phyloP scores from a whole-genome alignment of 2,797 vertebrate species.

The Megalops cyprinoides region DNA sequence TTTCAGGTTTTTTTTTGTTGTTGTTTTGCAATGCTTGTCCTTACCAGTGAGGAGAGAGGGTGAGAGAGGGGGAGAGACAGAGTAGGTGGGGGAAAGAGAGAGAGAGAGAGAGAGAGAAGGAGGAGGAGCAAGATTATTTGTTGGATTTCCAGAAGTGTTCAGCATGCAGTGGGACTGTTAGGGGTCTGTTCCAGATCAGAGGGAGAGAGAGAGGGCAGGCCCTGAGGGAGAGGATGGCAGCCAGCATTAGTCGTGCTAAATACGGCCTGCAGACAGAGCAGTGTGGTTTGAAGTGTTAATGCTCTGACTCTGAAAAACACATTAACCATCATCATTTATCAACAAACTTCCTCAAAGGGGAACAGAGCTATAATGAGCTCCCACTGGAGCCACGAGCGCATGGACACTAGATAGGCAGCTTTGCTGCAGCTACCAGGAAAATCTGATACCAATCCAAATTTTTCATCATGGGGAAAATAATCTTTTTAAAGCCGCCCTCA shows the following conservation, averaged over 20 bases:
- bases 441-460: background rate
- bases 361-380: background rate
- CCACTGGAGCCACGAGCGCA: background rate
- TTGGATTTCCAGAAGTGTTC: background rate
- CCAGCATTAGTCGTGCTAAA: background rate
- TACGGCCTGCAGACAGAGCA: background rate
- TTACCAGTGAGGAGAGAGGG: background rate
- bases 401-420: background rate
- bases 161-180: background rate
- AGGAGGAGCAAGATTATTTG: background rate
- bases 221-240: background rate
- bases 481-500: background rate
- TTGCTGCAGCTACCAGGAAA: too few relatives aligned
- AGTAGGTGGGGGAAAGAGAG: background rate
- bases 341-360: constrained; percentile 6
- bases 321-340: background rate
- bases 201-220: background rate
- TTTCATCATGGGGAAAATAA: background rate
- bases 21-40: background rate
- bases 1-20: background rate
- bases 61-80: background rate
- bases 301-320: background rate
- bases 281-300: constrained; percentile 4
- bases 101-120: background rate
- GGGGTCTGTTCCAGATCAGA: constrained; percentile 1